Base-by-base conservation (phyloP, 1,140 invertebrate species). In the Aleiodes sp. region DNA sequence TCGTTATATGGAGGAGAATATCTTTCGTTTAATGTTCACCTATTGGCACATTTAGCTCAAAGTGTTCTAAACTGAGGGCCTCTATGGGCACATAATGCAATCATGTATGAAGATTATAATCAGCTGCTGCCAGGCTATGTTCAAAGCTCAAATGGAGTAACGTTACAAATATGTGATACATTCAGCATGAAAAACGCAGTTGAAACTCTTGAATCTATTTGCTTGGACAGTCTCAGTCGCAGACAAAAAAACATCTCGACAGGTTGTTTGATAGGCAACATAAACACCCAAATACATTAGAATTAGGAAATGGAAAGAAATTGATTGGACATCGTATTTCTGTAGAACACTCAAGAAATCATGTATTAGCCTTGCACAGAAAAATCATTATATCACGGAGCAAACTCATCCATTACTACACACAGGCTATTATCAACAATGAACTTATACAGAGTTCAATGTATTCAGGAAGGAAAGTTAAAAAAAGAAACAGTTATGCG, bases 1-100 rank as follows among this genome's bases (percentile, higher is more conserved):
- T 12, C 21, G 4, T 68, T 78, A 9, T 80, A 78, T 70, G 68
- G 70, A 8, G 43, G 16, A 12, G 37, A 65, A 41, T 8, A 76
- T 12, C 62, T 75, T 43, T 68, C 57, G 2, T 77, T 76, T 37
- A 78, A 78, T 64, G 64, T 70, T 35, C 76, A 78, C 71, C 41
- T 73, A 0, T 46, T 77, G 0, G 57, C 70, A 14, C 74, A 75
- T 65, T 59, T 75, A n/a, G 9, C 57, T 14, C 21, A 70, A 14
- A 65, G 65, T 56, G 72, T 76, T 14, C 24, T 16, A 37, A 65
- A 76, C 0, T 76, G 71, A 69, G 75, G 75, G 4, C 75, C 69
- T 1, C 37, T 76, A n/a, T 76, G 71, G 64, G 41, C 43, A 1
- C 65, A 73, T 33, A 73, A 68, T 28, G 71, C 73, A 1, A 74